phyloP scores from a whole-genome alignment of 2,797 vertebrate genomes.

The Buphagus erythrorhynchus region DNA sequence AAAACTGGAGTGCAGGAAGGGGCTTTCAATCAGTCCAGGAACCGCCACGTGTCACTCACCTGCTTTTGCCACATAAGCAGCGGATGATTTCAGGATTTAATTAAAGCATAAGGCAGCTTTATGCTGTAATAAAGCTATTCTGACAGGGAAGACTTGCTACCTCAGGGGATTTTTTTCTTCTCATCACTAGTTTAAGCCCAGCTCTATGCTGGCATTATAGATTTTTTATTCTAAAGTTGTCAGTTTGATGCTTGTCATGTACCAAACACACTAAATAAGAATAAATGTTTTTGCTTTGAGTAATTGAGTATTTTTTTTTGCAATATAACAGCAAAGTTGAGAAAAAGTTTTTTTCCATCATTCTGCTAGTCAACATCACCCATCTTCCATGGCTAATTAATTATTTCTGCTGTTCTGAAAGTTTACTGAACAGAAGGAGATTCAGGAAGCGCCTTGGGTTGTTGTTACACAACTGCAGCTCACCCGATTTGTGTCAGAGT shows the following conservation, averaged over 20 bases:
- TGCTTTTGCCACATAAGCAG: background rate
- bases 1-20: fast-evolving
- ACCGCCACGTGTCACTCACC: background rate
- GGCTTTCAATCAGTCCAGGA: background rate
- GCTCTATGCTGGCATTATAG: background rate
- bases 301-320: background rate
- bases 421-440: constrained; percentile 21
- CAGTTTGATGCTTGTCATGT: constrained; percentile 47
- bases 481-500: background rate
- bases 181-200: background rate
- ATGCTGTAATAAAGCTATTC: background rate
- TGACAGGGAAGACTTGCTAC: background rate
- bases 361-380: constrained; percentile 1
- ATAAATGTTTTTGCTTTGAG: constrained; percentile 17
- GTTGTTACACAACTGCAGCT: background rate
- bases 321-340: background rate
- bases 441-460: background rate
- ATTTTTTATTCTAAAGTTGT: constrained; percentile 17
- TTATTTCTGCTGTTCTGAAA: constrained; percentile 11
- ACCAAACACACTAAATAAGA: constrained; percentile 37
- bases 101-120: background rate
- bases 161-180: background rate
- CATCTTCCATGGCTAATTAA: constrained; percentile 42
- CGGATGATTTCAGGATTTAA: background rate
- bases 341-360: background rate